phyloP scores from a whole-genome alignment of 2,888 invertebrate genomes.

The Tenodera sinensis region DNA sequence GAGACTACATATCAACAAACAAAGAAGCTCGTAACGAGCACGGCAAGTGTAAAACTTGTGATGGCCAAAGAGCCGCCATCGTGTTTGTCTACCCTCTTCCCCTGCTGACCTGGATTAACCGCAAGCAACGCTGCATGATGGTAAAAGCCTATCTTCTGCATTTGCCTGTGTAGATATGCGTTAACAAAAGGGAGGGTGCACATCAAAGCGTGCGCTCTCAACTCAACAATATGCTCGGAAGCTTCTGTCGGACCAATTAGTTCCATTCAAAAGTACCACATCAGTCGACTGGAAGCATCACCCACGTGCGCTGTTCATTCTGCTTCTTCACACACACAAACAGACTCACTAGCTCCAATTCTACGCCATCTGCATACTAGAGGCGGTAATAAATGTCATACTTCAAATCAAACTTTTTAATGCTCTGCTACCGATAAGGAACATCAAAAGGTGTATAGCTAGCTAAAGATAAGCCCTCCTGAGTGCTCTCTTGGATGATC shows the following conservation, averaged over 20 bases:
- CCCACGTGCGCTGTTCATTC: background rate
- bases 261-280: background rate
- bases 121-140: background rate
- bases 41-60: background rate
- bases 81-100: background rate
- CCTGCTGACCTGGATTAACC: background rate
- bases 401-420: no score
- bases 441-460: no score
- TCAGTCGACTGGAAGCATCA: background rate
- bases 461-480: no score
- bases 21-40: background rate
- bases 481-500: no score
- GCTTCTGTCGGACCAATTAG: background rate
- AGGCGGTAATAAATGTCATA: no score
- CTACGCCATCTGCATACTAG: background rate
- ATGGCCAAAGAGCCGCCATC: background rate
- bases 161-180: background rate
- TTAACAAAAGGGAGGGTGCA: background rate
- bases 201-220: background rate
- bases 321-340: background rate
- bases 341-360: background rate
- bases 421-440: no score
- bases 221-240: background rate
- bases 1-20: background rate
- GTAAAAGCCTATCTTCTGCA: background rate